Evolutionary conservation across 2,797 vertebrate genomes (phyloP), one percentile per base, ranked within the genome.

Genomic region (Siniperca scherzeri): DNA sequence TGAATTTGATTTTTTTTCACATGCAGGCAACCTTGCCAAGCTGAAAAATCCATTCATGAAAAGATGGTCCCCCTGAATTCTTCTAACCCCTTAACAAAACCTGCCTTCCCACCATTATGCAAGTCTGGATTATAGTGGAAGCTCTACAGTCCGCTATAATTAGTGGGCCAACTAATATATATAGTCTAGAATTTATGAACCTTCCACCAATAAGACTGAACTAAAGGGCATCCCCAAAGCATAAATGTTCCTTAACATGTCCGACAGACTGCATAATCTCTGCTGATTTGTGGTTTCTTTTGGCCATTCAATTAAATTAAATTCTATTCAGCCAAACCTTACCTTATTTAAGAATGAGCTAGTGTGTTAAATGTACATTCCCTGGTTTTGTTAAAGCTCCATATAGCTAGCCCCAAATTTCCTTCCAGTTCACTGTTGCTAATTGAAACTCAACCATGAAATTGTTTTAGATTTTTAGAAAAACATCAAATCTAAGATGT

Each of bases 341-440:
- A 42, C 36, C 48, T 64, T n/a, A 27, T 30, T 22, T 22, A 30
- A 52, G 8, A 38, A 6, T 75, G 38, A 30, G 17, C 16, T 66
- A 65, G 44, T 55, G 30, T 53, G 13, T 48, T 44, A 40, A 61
- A 30, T 19, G 59, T 14, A 65, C 50, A 10, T 19, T 67, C 30
- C 62, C 25, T 33, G 33, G 13, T 33, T 70, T 52, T 60, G 74
- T 52, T 77, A 77, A 77, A 68, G 22, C 40, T 76, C 21, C 42
- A 21, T 46, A 60, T 50, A 11, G 48, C 30, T 33, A n/a, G 2
- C 30, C 14, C 78, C 25, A 64, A 55, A 55, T 30, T 30, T 70
- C 46, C 22, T 36, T 1, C 3, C 36, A 62, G 76, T 25, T 59
- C 7, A 55, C 22, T 56, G 22, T 21, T 40, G 52, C 68, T 40